Evolutionary conservation across 2,797 vertebrate genomes (phyloP).

Genomic region (Sebastes iracundus): DNA sequence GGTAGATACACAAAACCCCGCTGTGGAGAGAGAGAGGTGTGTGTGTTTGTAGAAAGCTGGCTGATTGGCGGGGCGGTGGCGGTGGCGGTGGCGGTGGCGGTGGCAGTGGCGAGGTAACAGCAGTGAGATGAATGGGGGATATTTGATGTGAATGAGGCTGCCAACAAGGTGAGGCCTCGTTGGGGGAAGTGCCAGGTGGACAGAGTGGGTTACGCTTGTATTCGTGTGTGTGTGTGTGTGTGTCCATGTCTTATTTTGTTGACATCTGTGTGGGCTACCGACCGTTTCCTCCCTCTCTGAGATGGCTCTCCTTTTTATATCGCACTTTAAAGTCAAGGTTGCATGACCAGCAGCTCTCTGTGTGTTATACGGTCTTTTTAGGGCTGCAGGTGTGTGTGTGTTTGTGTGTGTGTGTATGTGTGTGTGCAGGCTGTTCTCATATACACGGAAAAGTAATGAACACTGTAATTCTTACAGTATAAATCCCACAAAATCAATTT

Average conservation of each 20-base stretch:
- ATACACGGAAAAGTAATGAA: too few relatives aligned
- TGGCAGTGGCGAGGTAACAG: constrained; percentile 16
- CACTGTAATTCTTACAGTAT: too few relatives aligned
- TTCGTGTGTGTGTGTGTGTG: constrained; percentile 30
- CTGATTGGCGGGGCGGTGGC: constrained; percentile 4
- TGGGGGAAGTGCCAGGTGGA: constrained; percentile 26
- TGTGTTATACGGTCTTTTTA: constrained; percentile 1
- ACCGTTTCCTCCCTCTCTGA: constrained; percentile 10
- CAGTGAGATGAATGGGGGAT: constrained; percentile 23
- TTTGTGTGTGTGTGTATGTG: constrained; percentile 23
- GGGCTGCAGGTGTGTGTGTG: constrained; percentile 5
- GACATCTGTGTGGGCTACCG: constrained; percentile 26
- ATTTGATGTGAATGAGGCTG: constrained; percentile 48
- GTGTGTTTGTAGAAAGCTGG: constrained; percentile 31
- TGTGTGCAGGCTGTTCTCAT: background rate
- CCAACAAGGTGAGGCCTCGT: constrained; percentile 33
- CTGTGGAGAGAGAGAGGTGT: background rate
- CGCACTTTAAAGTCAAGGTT: constrained; percentile 40
- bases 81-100: background rate
- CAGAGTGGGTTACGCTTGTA: background rate
- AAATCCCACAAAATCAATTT: too few relatives aligned
- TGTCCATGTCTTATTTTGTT: constrained; percentile 29
- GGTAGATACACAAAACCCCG: constrained; percentile 33
- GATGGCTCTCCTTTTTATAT: constrained; percentile 7
- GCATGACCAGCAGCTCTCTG: constrained; percentile 14